A percentile compares a stretch with the other conserved stretches of the same genome.
Conservation (phyloP, 2,888 invertebrate species). For the Alloplasta piceator region DNA sequence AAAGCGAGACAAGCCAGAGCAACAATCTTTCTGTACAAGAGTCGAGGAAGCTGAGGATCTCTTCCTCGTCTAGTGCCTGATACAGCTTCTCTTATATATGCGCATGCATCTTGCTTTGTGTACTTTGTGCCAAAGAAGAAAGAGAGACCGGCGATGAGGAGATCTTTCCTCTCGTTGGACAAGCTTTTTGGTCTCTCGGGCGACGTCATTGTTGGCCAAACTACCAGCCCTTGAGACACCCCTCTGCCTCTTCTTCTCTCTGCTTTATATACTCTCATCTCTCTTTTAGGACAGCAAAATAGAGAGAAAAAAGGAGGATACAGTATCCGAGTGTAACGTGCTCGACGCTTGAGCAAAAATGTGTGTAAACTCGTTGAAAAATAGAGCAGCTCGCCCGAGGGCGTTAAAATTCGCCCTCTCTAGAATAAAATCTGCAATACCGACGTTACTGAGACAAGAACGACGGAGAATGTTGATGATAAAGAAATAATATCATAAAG, state of each 20-base stretch:
- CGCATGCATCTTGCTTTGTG: slow-evolving; percentile 52
- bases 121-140: slow-evolving; percentile 10
- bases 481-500: too few relatives aligned
- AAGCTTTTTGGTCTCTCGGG: slow-evolving; percentile 32
- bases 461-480: too few relatives aligned
- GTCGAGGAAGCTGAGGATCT: too few relatives aligned
- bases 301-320: slow-evolving; percentile 23
- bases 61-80: too few relatives aligned
- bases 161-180: slow-evolving; percentile 50
- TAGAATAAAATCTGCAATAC: too few relatives aligned
- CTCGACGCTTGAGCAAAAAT: slow-evolving; percentile 75
- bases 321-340: slow-evolving; percentile 73
- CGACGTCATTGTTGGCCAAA: slow-evolving; percentile 77
- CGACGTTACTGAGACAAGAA: too few relatives aligned
- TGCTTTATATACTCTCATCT: neutral
- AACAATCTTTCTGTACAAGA: neutral
- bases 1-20: neutral
- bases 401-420: slow-evolving; percentile 75
- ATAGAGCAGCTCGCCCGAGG: slow-evolving; percentile 76
- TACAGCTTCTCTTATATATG: slow-evolving; percentile 21
- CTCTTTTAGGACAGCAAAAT: neutral
- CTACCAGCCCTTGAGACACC: slow-evolving; percentile 74
- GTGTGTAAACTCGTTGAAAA: slow-evolving; percentile 75
- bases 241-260: slow-evolving; percentile 22
- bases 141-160: slow-evolving; percentile 40